Conservation (phyloP, 1,140 invertebrate species). For the Nebria ingens region DNA sequence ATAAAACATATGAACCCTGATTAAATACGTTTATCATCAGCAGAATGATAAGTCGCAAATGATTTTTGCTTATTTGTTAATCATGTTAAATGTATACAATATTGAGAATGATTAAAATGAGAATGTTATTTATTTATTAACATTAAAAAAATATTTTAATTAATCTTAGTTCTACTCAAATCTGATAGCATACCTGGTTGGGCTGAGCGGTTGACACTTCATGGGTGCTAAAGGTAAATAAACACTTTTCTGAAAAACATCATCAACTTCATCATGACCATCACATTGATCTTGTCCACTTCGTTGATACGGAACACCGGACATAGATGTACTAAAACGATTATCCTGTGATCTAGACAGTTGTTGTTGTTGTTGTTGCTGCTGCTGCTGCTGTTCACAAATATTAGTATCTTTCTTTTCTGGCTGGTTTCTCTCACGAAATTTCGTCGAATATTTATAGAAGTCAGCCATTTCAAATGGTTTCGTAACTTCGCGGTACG, state of each 20-base stretch:
- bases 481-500: constrained; percentile 87
- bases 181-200: constrained; percentile 15
- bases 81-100: too few relatives aligned
- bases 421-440: constrained; percentile 55
- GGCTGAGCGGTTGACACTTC: constrained; percentile 19
- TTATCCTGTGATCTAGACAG: constrained; percentile 8
- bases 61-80: too few relatives aligned
- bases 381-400: constrained; percentile 6
- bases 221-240: constrained; percentile 20
- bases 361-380: too few relatives aligned
- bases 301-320: background rate
- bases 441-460: constrained; percentile 94
- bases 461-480: constrained; percentile 96
- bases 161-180: too few relatives aligned
- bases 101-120: too few relatives aligned
- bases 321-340: constrained; percentile 14
- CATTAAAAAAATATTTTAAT: too few relatives aligned
- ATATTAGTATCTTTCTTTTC: background rate
- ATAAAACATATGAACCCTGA: too few relatives aligned
- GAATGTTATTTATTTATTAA: too few relatives aligned
- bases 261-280: constrained; percentile 11
- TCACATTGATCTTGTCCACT: background rate
- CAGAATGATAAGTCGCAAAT: too few relatives aligned
- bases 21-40: too few relatives aligned
- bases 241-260: constrained; percentile 17